Evolutionary conservation across 2,797 vertebrate genomes (phyloP), one percentile per base, ranked within the genome.

Genomic region (Fratercula arctica): DNA sequence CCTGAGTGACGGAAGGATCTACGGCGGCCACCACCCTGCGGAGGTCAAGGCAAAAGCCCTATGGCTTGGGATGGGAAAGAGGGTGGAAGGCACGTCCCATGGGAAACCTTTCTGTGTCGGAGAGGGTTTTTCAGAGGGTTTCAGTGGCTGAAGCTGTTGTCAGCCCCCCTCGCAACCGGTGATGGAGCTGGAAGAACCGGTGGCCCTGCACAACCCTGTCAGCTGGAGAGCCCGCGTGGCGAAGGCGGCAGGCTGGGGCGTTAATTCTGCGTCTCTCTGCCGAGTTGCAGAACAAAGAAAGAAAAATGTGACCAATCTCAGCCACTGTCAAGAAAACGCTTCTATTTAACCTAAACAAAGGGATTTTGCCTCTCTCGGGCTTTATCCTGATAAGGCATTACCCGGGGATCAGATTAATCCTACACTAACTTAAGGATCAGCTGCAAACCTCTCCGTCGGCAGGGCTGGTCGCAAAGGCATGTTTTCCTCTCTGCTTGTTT

Each of bases 391-490:
- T 35, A 41, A 86, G 72, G 88, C 75, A 26, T 68, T 74, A 81
- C 39, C 37, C 87, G 24, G 70, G 85, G 94, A 82, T 89, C 92
- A 93, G 39, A 14, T 45, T 79, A 85, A 94, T 87, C 93, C 85
- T 37, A 1, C 0, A 4, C 83, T 79, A 63, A 41, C 67, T 19
- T 10, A 2, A n/a, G 87, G 84, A 64, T 83, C 93, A 91, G 68
- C 76, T 16, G 9, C n/a, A 37, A 60, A 20, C 50, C 85, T 29
- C 66, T 35, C 63, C 4, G 70, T 9, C 3, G 0, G 60, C 70
- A 43, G 13, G 0, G 26, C 64, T 54, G 14, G 1, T 13, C 7
- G 21, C 80, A 51, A 11, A 68, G 72, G 31, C 35, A 1, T 3
- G 15, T 35, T 53, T 33, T 59, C 68, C 74, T 53, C 57, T 64